Percentiles rank a stretch among this genome's conserved stretches.
phyloP scores from a whole-genome alignment of 2,888 invertebrate species.

The Thereva unica region DNA sequence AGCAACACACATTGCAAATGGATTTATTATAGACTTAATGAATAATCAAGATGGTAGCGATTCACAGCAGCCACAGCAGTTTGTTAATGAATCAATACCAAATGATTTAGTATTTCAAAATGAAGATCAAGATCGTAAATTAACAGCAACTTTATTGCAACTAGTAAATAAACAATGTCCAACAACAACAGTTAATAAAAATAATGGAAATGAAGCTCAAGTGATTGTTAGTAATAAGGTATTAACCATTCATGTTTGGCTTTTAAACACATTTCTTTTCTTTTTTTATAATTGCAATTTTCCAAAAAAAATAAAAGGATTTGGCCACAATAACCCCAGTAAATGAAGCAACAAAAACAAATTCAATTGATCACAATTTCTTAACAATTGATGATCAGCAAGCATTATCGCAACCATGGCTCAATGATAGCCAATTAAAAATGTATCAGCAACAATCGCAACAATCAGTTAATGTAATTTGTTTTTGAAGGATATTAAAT shows the following conservation, averaged over 20 bases:
- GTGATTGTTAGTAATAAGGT: slow-evolving; percentile 44
- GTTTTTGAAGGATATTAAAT: slow-evolving; percentile 4
- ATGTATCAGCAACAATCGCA: slow-evolving; percentile 34
- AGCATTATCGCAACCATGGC: slow-evolving; percentile 28
- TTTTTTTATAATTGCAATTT: background rate
- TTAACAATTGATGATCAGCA: slow-evolving; percentile 33
- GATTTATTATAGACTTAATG: slow-evolving; percentile 55
- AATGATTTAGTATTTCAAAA: slow-evolving; percentile 34
- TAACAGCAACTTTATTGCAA: slow-evolving; percentile 40
- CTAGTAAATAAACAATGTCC: slow-evolving; percentile 39
- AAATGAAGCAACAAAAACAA: slow-evolving; percentile 20
- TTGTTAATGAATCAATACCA: slow-evolving; percentile 33
- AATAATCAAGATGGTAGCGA: slow-evolving; percentile 45
- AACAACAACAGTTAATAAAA: background rate
- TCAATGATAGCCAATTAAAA: slow-evolving; percentile 39
- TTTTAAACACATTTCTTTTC: background rate
- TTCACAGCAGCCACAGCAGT: slow-evolving; percentile 32
- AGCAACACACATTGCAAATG: slow-evolving; percentile 49
- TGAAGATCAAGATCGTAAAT: slow-evolving; percentile 39
- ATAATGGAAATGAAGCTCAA: slow-evolving; percentile 39
- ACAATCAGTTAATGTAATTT: slow-evolving; percentile 13
- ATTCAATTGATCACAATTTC: slow-evolving; percentile 33
- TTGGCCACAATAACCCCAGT: slow-evolving; percentile 33
- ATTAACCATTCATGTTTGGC: background rate
- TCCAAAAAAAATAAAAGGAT: slow-evolving; percentile 19